Evolutionary conservation across 2,797 vertebrate genomes (phyloP), one percentile per base, ranked within the genome.

Genomic region (Melanotaenia maccullochi): DNA sequence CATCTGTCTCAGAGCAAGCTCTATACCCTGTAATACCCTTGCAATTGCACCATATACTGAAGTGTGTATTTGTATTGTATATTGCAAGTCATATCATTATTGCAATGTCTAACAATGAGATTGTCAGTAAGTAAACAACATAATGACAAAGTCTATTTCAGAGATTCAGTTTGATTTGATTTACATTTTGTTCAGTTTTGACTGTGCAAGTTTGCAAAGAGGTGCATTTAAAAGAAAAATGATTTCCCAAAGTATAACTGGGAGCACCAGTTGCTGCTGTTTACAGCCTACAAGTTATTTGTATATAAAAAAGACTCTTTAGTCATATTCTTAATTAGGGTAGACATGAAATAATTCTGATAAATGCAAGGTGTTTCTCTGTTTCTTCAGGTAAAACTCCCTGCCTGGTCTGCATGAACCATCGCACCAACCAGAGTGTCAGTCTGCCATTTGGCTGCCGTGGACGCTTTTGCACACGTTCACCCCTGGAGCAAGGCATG

Each of bases 321-420:
- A 9, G n/a, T 49, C 20, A 49, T 9, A 49, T 6, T 7, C 3
- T 3, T 42, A 14, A 18, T 42, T 18, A 42, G 16, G 40, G 3
- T 42, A 3, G 40, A 6, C 18, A 4, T 22, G 6, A 9, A n/a
- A 3, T 22, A 22, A 51, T 24, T 22, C 47, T 51, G 47, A 12
- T 52, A 12, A 24, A 24, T 52, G 2, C 6, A 24, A 24, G 6
- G 11, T 32, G 51, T 76, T 20, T 20, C 57, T 92, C 52, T 69
- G 75, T 55, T 32, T 65, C 61, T 89, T 65, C 92, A 95, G 87
- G 96, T 90, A 99, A 98, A 93, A 97, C 97, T 85, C 97, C 97
- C 11, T 99, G 98, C 36, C 89, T 99, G 86, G 98, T 99, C 90
- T 99, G 98, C 82, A 96, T 99, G 96, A 99, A 99, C 92, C 98